Evolutionary conservation across 2,888 invertebrate species (phyloP).

Genomic region (Ecliptopera silaceata): DNA sequence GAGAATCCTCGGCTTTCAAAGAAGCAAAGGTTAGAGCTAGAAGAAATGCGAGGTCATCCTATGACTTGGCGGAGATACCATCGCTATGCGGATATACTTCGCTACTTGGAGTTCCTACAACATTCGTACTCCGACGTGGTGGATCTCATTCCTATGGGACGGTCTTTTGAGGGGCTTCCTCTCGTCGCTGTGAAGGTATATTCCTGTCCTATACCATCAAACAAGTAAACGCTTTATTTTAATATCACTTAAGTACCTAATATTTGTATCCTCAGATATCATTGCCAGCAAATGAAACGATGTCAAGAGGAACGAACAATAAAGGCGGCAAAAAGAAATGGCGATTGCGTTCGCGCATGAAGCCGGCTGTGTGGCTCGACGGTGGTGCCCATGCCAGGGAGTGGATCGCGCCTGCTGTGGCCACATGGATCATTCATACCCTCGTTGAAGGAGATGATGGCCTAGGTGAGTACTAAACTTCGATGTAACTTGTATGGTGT

Average conservation of each 20-base stretch:
- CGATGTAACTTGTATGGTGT: neutral
- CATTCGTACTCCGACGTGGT: slow-evolving; percentile 85
- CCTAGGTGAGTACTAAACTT: slow-evolving; percentile 8
- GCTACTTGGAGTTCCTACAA: slow-evolving; percentile 87
- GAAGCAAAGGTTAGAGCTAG: slow-evolving; percentile 83
- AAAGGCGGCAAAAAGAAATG: slow-evolving; percentile 72
- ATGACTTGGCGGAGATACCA: slow-evolving; percentile 89
- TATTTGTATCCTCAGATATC: slow-evolving; percentile 54
- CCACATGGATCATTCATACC: slow-evolving; percentile 87
- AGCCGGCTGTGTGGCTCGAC: slow-evolving; percentile 91
- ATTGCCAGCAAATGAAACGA: slow-evolving; percentile 59
- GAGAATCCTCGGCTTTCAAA: slow-evolving; percentile 86
- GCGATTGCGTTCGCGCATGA: slow-evolving; percentile 74
- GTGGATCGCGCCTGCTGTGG: slow-evolving; percentile 91
- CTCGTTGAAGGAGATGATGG: slow-evolving; percentile 81
- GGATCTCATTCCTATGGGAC: slow-evolving; percentile 87
- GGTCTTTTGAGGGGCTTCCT: slow-evolving; percentile 88
- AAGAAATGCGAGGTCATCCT: slow-evolving; percentile 83
- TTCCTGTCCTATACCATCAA: neutral
- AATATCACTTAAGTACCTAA: neutral
- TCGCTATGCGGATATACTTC: slow-evolving; percentile 86
- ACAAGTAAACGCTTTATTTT: neutral
- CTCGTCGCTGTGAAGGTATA: slow-evolving; percentile 87
- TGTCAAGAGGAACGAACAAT: slow-evolving; percentile 39
- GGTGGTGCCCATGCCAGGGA: slow-evolving; percentile 90